phyloP scores from a whole-genome alignment of 2,888 invertebrate genomes.

The Carpatolechia fugitivella region DNA sequence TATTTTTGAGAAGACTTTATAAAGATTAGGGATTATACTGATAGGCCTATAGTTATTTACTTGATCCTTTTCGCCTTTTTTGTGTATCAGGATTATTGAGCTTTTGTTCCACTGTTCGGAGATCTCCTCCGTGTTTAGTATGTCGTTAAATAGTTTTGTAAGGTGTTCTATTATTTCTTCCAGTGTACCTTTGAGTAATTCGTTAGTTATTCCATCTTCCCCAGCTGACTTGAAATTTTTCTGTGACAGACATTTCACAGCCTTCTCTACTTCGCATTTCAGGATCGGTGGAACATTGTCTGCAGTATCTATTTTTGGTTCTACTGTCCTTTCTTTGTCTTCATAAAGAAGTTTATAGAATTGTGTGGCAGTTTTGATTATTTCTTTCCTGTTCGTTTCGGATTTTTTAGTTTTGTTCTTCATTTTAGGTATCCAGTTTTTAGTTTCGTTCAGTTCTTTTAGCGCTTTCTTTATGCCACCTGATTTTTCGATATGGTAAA shows the following conservation, averaged over 20 bases:
- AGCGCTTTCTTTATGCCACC: not conserved
- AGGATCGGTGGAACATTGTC: not conserved
- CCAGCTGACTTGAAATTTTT: conserved; percentile 3
- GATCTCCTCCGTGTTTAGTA: conserved; percentile 14
- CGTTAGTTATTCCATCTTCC: not conserved
- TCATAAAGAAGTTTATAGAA: conserved; percentile 4
- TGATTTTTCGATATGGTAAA: not conserved
- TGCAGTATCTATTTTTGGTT: not conserved
- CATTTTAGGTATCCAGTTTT: not conserved
- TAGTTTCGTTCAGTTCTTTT: not conserved
- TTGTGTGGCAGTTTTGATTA: not conserved
- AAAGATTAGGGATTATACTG: conserved; percentile 12
- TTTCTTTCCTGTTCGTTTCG: not conserved
- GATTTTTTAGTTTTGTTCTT: not conserved
- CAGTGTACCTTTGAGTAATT: not conserved
- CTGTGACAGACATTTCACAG: not conserved
- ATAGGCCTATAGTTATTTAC: conserved; percentile 15
- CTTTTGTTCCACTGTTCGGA: conserved; percentile 18
- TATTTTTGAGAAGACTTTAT: conserved; percentile 21
- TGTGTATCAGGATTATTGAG: conserved; percentile 18
- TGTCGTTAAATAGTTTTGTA: conserved; percentile 9
- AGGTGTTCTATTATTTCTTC: not conserved
- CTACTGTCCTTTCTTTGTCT: not conserved
- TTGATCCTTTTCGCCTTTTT: conserved; percentile 17
- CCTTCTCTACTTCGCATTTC: not conserved